Evolutionary conservation across 1,140 invertebrate genomes (phyloP).

Genomic region (Drosophila suzukii): DNA sequence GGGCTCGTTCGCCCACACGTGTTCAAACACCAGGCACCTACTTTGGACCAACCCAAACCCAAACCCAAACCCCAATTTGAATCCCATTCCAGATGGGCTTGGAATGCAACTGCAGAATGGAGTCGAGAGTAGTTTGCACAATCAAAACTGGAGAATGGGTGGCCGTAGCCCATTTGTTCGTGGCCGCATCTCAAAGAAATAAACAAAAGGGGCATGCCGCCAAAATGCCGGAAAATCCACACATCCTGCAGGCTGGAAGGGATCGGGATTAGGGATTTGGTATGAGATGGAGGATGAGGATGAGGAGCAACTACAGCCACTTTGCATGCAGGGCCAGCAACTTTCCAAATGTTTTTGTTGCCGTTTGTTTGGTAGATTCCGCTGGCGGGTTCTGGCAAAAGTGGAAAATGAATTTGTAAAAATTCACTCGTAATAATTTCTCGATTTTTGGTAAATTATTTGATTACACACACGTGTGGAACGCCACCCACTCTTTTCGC

Average conservation of each 20-base stretch:
- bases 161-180: constrained; percentile 41
- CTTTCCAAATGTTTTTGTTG: constrained; percentile 42
- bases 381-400: constrained; percentile 43
- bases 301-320: constrained; percentile 36
- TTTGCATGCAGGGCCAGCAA: constrained; percentile 73
- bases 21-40: constrained; percentile 25
- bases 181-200: constrained; percentile 75
- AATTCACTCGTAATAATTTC: constrained; percentile 78
- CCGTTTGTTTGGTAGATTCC: constrained; percentile 16
- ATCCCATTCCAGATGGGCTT: constrained; percentile 20
- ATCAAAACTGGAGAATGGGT: constrained; percentile 43
- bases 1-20: constrained; percentile 56
- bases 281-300: neutral
- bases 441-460: constrained; percentile 81
- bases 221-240: constrained; percentile 78
- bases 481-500: constrained; percentile 8
- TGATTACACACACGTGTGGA: constrained; percentile 82
- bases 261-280: constrained; percentile 1
- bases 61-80: neutral
- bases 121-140: constrained; percentile 67
- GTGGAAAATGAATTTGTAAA: constrained; percentile 78
- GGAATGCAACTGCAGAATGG: constrained; percentile 71
- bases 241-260: constrained; percentile 58
- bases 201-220: constrained; percentile 70
- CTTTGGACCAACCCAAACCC: neutral